These are phyloP conservation scores for Drosophila nigrodunni DNA, from an alignment of 1,140 invertebrate genomes.

Conservation along the genomic window DNA sequence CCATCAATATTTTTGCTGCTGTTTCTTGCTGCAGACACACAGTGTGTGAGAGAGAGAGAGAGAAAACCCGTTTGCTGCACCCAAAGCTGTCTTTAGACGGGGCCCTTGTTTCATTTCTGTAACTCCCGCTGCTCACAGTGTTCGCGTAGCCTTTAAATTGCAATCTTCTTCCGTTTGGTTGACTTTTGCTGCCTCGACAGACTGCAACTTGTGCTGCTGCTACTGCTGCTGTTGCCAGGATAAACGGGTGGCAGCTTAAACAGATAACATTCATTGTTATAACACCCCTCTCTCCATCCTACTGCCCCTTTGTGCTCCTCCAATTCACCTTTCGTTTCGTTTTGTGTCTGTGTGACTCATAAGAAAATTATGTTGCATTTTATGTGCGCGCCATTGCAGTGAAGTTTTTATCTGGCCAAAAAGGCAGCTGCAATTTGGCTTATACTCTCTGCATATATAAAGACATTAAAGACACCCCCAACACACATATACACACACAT, in stretches of 20 bases:
- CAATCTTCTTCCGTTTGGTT: constrained; percentile 80
- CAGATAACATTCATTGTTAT: constrained; percentile 82
- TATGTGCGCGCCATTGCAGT: constrained; percentile 62
- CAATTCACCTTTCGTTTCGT: constrained; percentile 30
- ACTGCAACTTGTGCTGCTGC: not conserved
- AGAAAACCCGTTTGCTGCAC: constrained; percentile 64
- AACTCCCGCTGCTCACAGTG: not conserved
- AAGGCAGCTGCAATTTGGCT: constrained; percentile 52
- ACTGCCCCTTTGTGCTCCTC: not conserved
- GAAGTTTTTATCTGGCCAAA: constrained; percentile 66
- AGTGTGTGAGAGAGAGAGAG: not conserved
- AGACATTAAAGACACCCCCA: constrained; percentile 67
- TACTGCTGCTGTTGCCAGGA: constrained; percentile 37
- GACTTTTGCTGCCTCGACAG: constrained; percentile 59
- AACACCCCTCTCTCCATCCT: constrained; percentile 23
- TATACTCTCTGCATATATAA: constrained; percentile 53
- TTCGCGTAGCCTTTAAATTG: constrained; percentile 64
- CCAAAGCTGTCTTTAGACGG: constrained; percentile 26
- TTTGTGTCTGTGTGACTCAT: constrained; percentile 70
- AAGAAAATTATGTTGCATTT: constrained; percentile 83
- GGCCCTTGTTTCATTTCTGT: too few species aligned
- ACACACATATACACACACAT: not conserved
- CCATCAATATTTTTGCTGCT: constrained; percentile 68
- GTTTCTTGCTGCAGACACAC: constrained; percentile 39
- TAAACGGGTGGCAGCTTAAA: constrained; percentile 76